Base-by-base conservation (phyloP, 2,888 invertebrate species). In the Blomia tropicalis region DNA sequence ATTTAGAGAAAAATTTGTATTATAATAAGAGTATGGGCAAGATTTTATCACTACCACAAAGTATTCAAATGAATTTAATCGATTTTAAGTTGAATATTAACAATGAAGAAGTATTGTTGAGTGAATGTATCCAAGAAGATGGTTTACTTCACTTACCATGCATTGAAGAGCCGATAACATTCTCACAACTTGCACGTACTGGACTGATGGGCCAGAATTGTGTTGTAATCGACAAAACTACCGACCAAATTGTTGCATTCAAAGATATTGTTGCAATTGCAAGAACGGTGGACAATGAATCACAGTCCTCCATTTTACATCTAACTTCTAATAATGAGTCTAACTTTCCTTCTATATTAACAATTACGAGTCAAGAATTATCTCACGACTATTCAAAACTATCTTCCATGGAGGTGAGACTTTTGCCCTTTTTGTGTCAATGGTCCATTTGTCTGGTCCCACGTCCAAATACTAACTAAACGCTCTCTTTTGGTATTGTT, bases 271-370 rank as follows among this genome's bases (percentile, higher is more conserved):
- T 27, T n/a, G 11, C 7, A n/a, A n/a, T n/a, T 22, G 51, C 7
- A 27, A n/a, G 7, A 19, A 7, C 51, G 7, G 23, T 22, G 36
- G 36, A 17, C 36, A 36, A 17, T 36, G 36, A 11, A 17, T 7
- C 36, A 36, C 7, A 36, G 36, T 17, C 36, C 7, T 11, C 36
- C 51, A 19, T 47, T 27, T 17, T 41, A 14, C 14, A n/a, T n/a
- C 41, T 41, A 14, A 41, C 14, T 17, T 17, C 51, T 47, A 11
- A 7, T 47, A 27, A 25, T n/a, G 51, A 47, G 51, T n/a, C 51
- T 47, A 47, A 47, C 51, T 47, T 47, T 47, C 51, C 51, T 27
- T 47, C 51, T 25, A n/a, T 47, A 27, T 27, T 47, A 47, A 47
- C 51, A 7, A 47, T 47, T 7, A 14, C 51, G 36, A 36, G 36